These are phyloP conservation scores for Lissocephala sabroskyi DNA, from an alignment of 2,888 invertebrate species.

Conservation along the genomic window DNA sequence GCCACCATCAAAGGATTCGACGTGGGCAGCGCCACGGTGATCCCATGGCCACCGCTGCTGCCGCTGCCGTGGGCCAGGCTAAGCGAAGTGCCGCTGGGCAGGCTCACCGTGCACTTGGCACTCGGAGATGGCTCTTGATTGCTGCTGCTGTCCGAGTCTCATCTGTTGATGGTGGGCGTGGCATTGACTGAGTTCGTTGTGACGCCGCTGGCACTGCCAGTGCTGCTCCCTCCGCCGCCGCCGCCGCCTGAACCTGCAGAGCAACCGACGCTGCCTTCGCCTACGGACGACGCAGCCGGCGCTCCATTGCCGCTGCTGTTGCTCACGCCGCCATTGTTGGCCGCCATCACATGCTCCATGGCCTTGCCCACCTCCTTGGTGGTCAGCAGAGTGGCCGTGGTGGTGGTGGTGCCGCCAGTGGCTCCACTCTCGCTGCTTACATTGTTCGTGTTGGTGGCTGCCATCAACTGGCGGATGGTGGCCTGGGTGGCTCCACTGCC, in stretches of 20 bases:
- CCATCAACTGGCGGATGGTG: constrained; percentile 19
- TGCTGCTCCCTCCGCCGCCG: constrained; percentile 20
- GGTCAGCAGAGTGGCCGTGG: constrained; percentile 10
- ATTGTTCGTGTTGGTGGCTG: constrained; percentile 18
- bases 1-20: constrained; percentile 30
- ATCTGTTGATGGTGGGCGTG: constrained; percentile 71
- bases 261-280: constrained; percentile 26
- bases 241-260: too few relatives aligned
- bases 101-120: constrained; percentile 31
- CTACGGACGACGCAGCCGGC: constrained; percentile 19
- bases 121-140: too few relatives aligned
- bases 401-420: constrained; percentile 2
- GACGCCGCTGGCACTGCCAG: constrained; percentile 22
- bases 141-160: constrained; percentile 72
- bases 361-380: constrained; percentile 49
- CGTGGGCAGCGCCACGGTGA: constrained; percentile 1
- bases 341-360: constrained; percentile 50
- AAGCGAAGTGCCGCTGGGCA: constrained; percentile 33
- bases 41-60: not conserved
- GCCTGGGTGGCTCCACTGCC: constrained; percentile 18
- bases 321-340: constrained; percentile 48
- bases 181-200: constrained; percentile 22
- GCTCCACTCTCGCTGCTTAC: constrained; percentile 22
- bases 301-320: constrained; percentile 22
- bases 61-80: constrained; percentile 18